phyloP scores from a whole-genome alignment of 2,113 vertebrate genomes.

The Antechinus stuartii region DNA sequence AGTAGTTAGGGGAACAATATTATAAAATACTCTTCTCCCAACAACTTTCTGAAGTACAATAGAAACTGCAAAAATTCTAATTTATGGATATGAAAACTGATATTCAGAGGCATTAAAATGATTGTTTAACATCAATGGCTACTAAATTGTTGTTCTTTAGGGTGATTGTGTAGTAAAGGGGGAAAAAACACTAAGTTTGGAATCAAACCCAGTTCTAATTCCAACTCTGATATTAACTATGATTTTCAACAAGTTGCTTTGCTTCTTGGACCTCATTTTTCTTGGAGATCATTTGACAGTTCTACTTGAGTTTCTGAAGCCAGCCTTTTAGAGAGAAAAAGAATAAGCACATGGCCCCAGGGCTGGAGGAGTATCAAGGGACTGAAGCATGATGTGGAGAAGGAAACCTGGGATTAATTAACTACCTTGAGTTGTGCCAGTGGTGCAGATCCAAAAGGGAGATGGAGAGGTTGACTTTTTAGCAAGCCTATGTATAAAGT shows the following conservation, averaged over 20 bases:
- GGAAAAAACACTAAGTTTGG: not conserved
- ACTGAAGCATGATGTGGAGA: not conserved
- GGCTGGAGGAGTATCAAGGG: not conserved
- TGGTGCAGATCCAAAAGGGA: not conserved
- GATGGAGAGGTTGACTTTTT: not conserved
- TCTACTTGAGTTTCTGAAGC: not conserved
- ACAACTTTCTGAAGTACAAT: not conserved
- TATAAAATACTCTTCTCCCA: not conserved
- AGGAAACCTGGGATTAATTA: not conserved
- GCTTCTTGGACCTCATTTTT: not conserved
- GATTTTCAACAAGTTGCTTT: not conserved
- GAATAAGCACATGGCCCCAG: not conserved
- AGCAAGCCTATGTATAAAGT: not conserved
- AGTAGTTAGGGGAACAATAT: not conserved
- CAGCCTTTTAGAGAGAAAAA: not conserved
- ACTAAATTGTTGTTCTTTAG: not conserved
- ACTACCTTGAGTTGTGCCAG: not conserved
- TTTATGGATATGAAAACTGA: not conserved
- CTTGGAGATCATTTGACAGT: not conserved
- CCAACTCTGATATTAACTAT: not conserved
- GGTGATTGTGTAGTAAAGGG: not conserved
- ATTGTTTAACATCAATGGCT: constrained; percentile 2
- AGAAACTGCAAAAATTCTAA: not conserved
- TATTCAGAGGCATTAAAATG: not conserved
- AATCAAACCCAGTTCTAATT: not conserved